phyloP scores from a whole-genome alignment of 2,888 invertebrate species.

The Taphrorychus bicolor region DNA sequence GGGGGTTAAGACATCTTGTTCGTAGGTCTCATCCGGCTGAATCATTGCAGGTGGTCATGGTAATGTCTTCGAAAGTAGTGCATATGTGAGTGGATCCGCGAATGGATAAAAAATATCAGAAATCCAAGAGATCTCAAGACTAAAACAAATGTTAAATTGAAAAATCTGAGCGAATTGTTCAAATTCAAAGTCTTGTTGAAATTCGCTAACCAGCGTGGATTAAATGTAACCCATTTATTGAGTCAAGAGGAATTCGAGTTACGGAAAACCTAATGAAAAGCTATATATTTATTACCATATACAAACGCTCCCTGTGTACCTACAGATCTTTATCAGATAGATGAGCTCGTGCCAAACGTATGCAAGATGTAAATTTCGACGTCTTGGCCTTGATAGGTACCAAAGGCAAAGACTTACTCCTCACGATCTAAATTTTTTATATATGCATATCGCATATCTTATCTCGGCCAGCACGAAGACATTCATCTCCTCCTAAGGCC shows the following conservation, averaged over 20 bases:
- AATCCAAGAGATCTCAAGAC: too few species aligned
- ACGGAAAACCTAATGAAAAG: neutral
- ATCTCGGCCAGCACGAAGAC: slow-evolving; percentile 1
- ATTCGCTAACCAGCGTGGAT: too few species aligned
- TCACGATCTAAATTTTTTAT: slow-evolving; percentile 9
- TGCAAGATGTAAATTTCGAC: neutral
- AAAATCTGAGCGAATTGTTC: too few species aligned
- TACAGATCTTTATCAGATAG: neutral
- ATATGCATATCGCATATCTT: neutral
- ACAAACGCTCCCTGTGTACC: neutral
- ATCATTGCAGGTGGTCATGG: slow-evolving; percentile 62
- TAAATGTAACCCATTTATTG: too few species aligned
- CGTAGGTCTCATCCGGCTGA: slow-evolving; percentile 83
- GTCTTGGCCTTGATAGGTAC: neutral
- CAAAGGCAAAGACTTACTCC: neutral
- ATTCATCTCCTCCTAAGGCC: slow-evolving; percentile 1
- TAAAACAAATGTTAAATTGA: too few species aligned
- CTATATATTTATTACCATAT: neutral
- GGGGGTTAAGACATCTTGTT: slow-evolving; percentile 62
- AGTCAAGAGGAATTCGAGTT: neutral
- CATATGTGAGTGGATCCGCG: too few species aligned
- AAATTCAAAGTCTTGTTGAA: too few species aligned
- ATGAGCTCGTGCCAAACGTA: neutral
- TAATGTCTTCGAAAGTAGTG: too few species aligned
- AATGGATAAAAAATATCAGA: too few species aligned